Percentiles rank a stretch among this genome's conserved stretches.
Conservation (phyloP, 2,113 vertebrate genomes). For the Pogonocichla stellata region DNA sequence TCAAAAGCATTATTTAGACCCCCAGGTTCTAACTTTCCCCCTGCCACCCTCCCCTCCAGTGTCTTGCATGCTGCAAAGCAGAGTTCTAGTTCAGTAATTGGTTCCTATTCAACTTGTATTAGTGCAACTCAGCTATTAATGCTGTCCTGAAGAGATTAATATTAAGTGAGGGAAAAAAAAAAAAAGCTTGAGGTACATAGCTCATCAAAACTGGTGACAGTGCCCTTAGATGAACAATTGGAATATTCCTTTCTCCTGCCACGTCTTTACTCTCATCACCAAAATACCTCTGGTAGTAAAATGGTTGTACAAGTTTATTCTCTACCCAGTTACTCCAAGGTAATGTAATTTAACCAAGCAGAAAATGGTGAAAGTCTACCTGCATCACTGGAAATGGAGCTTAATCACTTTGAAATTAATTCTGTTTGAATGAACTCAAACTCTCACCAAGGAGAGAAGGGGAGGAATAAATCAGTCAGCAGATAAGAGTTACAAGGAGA, state of each 20-base stretch:
- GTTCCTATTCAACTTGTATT: not conserved
- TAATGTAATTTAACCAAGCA: conserved; percentile 26
- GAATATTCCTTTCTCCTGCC: not conserved
- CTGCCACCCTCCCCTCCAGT: not conserved
- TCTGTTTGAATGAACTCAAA: not conserved
- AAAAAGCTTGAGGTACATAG: not conserved
- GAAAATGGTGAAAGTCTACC: conserved; percentile 27
- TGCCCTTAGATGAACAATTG: not conserved
- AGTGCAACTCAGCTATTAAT: not conserved
- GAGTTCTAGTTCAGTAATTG: not conserved
- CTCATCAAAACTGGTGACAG: not conserved
- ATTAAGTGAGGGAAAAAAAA: not conserved
- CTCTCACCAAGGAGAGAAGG: not conserved
- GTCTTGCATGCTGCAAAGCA: not conserved
- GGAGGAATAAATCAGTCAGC: not conserved
- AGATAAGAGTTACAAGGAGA: not conserved
- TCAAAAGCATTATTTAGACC: not conserved
- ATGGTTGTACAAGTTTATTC: not conserved
- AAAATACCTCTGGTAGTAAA: not conserved
- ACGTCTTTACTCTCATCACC: not conserved
- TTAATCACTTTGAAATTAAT: conserved; percentile 22
- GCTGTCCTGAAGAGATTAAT: not conserved
- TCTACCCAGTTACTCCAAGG: not conserved
- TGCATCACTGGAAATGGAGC: not conserved
- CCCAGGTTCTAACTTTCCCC: not conserved